A percentile compares a stretch with the other conserved stretches of the same genome.
Conservation (phyloP, 2,113 vertebrate genomes). For the Nothobranchius furzeri region DNA sequence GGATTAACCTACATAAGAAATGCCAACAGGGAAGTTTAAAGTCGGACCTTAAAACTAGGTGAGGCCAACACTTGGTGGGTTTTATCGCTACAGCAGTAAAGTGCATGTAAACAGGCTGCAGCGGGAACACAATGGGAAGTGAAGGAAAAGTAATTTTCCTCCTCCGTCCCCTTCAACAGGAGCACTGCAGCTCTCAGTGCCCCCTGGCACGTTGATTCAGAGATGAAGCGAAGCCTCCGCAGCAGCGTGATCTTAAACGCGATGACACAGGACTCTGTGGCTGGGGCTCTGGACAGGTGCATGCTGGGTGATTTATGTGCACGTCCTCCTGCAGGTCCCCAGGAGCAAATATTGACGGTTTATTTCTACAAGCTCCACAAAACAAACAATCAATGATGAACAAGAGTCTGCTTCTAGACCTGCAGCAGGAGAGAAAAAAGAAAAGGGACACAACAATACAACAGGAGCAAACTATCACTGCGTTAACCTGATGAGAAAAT, state of each 20-base stretch:
- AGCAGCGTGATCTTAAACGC: slow-evolving; percentile 72
- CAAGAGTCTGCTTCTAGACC: no score
- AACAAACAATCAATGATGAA: no score
- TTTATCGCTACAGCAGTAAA: slow-evolving; percentile 24
- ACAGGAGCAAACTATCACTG: no score
- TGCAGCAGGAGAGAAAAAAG: no score
- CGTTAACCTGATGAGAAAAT: no score
- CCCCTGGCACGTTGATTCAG: slow-evolving; percentile 72
- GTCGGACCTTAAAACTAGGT: neutral
- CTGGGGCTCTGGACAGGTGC: slow-evolving; percentile 79
- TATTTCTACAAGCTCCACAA: slow-evolving; percentile 71
- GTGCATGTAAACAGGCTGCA: slow-evolving; percentile 33
- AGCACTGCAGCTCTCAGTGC: slow-evolving; percentile 41
- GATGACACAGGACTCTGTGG: slow-evolving; percentile 78
- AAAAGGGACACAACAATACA: no score
- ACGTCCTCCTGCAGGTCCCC: slow-evolving; percentile 68
- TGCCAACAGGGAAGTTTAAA: neutral
- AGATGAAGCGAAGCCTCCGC: slow-evolving; percentile 68
- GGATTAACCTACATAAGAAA: neutral
- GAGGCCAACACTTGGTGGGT: slow-evolving; percentile 31
- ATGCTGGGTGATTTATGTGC: slow-evolving; percentile 82
- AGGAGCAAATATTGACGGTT: slow-evolving; percentile 82
- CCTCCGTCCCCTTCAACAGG: slow-evolving; percentile 27
- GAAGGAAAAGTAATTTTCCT: slow-evolving; percentile 66
- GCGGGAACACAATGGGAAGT: slow-evolving; percentile 39